phyloP scores from a whole-genome alignment of 2,888 invertebrate species.

The Euproctis similis region DNA sequence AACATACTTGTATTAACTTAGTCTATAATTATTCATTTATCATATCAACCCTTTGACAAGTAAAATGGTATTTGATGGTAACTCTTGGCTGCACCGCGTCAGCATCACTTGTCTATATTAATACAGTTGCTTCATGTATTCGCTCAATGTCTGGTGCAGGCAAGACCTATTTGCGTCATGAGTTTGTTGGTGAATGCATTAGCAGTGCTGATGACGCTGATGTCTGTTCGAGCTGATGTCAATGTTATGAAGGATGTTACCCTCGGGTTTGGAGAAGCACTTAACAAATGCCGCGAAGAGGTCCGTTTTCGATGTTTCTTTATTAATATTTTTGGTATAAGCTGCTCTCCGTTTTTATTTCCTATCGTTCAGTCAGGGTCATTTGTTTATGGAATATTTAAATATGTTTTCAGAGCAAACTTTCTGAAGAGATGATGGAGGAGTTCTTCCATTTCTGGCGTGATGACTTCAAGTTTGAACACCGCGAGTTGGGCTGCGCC shows the following conservation, averaged over 20 bases:
- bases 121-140: too few relatives aligned
- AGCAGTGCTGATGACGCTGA: slow-evolving; percentile 12
- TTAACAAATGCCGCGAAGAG: slow-evolving; percentile 56
- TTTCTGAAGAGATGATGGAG: slow-evolving; percentile 62
- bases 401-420: slow-evolving; percentile 37
- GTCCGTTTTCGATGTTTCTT: slow-evolving; percentile 25
- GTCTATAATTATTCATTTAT: too few relatives aligned
- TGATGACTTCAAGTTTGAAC: slow-evolving; percentile 62
- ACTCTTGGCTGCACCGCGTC: too few relatives aligned
- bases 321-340: background rate
- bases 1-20: too few relatives aligned
- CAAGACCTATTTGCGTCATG: too few relatives aligned
- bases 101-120: too few relatives aligned
- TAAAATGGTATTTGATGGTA: too few relatives aligned
- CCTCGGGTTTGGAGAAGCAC: slow-evolving; percentile 62
- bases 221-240: slow-evolving; percentile 18
- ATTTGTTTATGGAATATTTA: too few relatives aligned
- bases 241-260: slow-evolving; percentile 63
- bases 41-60: too few relatives aligned
- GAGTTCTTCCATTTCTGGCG: slow-evolving; percentile 69
- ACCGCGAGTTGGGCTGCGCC: slow-evolving; percentile 66
- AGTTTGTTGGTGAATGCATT: too few relatives aligned
- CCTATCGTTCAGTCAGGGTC: too few relatives aligned
- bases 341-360: background rate
- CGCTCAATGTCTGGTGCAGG: too few relatives aligned